Evolutionary conservation across 2,797 vertebrate species (phyloP), one percentile per base, ranked within the genome.

Genomic region (Microctenopoma lineatum): DNA sequence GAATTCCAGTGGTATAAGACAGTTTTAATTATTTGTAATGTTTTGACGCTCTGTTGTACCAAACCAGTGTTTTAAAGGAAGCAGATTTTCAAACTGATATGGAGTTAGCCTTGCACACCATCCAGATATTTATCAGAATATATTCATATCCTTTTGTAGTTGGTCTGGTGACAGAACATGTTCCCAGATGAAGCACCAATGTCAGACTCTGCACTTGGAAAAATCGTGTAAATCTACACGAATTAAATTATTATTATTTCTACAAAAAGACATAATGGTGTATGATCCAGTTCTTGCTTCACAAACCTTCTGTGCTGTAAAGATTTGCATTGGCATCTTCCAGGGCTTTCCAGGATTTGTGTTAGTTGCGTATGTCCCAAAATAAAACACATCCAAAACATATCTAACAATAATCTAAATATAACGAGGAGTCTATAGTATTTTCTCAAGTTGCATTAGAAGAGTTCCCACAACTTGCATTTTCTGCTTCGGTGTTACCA

Each of bases 341-440:
- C 87, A 90, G 83, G 71, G 26, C 61, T 79, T 45, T 81, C 82
- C 87, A 87, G 84, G 73, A 66, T 70, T 75, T 26, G 4, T 55
- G 2, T 47, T 48, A 70, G 25, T 60, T 66, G n/a, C 72, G 32
- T 65, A 51, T 59, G 46, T 60, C 41, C 14, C 25, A 72, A 61
- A 67, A 50, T 29, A 7, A 60, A 76, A 72, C 25, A 65, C 11
- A 25, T 71, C 57, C 60, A 32, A 32, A 5, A 1, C 29, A 32
- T 66, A 29, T 75, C 69, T 59, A 39, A 81, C 2, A 21, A 21
- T 21, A 21, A 21, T 21, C 21, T 21, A 21, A 21, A 21, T 62
- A 70, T 39, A 36, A 60, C 2, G 4, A 58, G 55, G 34, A 73
- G 34, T 67, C 39, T 15, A 61, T 60, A 54, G 57, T n/a, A 66